Percentiles rank a stretch among this genome's conserved stretches.
Conservation (phyloP, 2,797 vertebrate species). For the Galaxias olidus region DNA sequence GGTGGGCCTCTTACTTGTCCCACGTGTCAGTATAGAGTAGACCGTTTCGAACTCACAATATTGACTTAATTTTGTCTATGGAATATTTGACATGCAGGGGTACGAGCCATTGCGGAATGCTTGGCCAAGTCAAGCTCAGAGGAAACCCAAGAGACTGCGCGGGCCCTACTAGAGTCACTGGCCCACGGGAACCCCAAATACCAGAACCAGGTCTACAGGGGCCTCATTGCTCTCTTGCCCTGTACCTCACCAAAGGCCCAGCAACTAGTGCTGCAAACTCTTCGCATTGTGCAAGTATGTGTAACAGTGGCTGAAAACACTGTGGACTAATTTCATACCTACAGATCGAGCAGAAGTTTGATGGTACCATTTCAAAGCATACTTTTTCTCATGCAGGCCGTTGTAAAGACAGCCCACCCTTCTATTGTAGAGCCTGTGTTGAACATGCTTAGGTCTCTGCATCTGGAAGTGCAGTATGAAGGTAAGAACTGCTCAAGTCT, state of each 20-base stretch:
- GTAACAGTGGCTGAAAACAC: not conserved
- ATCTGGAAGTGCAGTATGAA: constrained; percentile 79
- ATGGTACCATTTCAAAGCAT: not conserved
- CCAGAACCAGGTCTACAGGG: constrained; percentile 81
- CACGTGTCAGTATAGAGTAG: no score
- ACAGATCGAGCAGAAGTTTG: no score
- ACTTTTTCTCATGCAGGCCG: constrained; percentile 51
- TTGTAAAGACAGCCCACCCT: constrained; percentile 60
- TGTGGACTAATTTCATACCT: no score
- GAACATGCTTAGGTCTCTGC: constrained; percentile 67
- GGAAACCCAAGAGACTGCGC: constrained; percentile 70
- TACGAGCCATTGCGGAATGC: constrained; percentile 74
- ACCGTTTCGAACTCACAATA: not conserved
- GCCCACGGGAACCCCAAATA: constrained; percentile 78
- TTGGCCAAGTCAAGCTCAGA: constrained; percentile 70
- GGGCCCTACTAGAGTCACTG: constrained; percentile 74
- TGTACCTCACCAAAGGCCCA: constrained; percentile 71
- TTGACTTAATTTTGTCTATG: not conserved
- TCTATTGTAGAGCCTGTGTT: constrained; percentile 73
- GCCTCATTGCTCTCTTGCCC: constrained; percentile 74
- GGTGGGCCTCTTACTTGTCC: constrained; percentile 55
- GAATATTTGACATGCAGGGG: constrained; percentile 61
- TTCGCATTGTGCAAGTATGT: constrained; percentile 72
- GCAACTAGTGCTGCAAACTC: constrained; percentile 75
- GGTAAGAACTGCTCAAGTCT: constrained; percentile 60